A percentile compares a stretch with the other conserved stretches of the same genome.
Conservation (phyloP, 1,140 invertebrate genomes). For the Achatina immaculata region DNA sequence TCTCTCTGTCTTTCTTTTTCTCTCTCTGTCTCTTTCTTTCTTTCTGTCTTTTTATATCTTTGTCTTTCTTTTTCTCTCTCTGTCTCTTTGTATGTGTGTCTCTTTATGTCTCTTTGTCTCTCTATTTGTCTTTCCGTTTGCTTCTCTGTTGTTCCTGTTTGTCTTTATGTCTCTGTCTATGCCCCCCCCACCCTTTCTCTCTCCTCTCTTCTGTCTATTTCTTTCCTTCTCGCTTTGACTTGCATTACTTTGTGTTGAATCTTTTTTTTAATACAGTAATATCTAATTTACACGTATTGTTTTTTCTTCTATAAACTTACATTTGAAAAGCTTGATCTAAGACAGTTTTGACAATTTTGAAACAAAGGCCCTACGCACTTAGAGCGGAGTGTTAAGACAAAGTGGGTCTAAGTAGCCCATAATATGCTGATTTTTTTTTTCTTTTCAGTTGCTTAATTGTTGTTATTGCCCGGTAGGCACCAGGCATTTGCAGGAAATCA, state of each 20-base stretch:
- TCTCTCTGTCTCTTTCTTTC: slow-evolving; percentile 24
- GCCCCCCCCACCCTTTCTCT: not conserved
- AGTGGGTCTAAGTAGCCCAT: too few species aligned
- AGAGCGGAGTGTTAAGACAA: too few species aligned
- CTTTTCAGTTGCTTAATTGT: too few species aligned
- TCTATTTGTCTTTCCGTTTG: slow-evolving; percentile 16
- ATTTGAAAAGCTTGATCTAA: too few species aligned
- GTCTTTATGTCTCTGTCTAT: slow-evolving; percentile 13
- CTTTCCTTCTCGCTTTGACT: not conserved
- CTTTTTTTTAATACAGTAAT: too few species aligned
- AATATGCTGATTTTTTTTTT: too few species aligned
- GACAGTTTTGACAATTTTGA: too few species aligned
- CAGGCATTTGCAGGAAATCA: too few species aligned
- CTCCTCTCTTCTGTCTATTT: not conserved
- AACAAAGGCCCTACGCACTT: too few species aligned
- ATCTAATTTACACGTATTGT: too few species aligned
- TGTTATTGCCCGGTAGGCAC: too few species aligned
- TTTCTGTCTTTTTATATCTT: slow-evolving; percentile 11
- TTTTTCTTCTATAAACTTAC: too few species aligned
- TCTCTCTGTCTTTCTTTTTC: slow-evolving; percentile 24
- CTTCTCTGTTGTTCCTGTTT: not conserved
- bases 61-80: slow-evolving; percentile 17
- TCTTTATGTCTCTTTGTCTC: slow-evolving; percentile 16
- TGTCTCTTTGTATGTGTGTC: not conserved
- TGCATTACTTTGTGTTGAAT: not conserved